Percentiles rank a stretch among this genome's conserved stretches.
These are phyloP conservation scores for Agrotis puta DNA, from an alignment of 2,888 invertebrate species.

Conservation along the genomic window DNA sequence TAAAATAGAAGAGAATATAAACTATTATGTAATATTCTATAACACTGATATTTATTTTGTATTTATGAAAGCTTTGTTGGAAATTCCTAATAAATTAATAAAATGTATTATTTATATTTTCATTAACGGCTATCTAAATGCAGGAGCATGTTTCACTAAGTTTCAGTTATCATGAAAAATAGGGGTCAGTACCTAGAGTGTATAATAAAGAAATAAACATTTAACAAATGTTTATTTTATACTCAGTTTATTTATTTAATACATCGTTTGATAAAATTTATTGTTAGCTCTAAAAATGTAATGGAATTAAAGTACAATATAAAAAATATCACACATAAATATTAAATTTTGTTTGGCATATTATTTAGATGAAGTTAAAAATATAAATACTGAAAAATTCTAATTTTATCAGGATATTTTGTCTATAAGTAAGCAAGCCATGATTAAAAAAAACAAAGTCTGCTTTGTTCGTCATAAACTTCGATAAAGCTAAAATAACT, in stretches of 20 bases:
- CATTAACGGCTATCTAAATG: not conserved
- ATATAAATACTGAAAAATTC: not conserved
- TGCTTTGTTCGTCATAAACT: no score
- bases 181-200: not conserved
- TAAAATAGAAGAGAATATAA: no score
- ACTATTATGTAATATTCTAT: not conserved
- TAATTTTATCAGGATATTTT: no score
- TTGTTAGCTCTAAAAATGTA: not conserved
- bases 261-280: conserved; percentile 10
- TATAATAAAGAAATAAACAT: conserved; percentile 2
- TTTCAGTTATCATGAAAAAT: conserved; percentile 17
- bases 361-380: not conserved
- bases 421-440: no score
- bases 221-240: conserved; percentile 19
- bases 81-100: not conserved
- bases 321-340: no score
- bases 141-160: not conserved
- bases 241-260: conserved; percentile 11
- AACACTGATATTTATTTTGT: not conserved
- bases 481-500: no score
- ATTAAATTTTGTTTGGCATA: no score
- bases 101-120: not conserved
- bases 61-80: not conserved
- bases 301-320: not conserved
- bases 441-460: no score